phyloP scores from a whole-genome alignment of 2,888 invertebrate species.

The Pachliopta kotzebuea region DNA sequence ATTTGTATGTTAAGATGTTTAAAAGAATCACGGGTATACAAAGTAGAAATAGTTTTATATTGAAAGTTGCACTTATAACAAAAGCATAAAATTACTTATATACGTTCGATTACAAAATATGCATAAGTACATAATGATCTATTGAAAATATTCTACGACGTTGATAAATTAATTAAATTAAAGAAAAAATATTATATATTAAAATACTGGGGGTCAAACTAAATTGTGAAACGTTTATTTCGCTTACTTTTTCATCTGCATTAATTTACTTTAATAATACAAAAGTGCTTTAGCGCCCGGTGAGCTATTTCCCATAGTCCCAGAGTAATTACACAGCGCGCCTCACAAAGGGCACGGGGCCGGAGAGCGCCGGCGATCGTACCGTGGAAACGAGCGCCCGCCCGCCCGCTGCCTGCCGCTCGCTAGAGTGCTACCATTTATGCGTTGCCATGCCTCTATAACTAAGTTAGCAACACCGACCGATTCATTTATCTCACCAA shows the following conservation, averaged over 20 bases:
- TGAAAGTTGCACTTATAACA: no score
- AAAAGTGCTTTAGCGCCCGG: constrained; percentile 60
- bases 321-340: constrained; percentile 70
- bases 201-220: constrained; percentile 1
- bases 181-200: background rate
- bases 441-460: constrained; percentile 26
- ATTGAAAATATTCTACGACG: no score
- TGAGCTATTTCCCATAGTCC: constrained; percentile 74
- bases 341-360: constrained; percentile 59
- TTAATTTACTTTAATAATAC: constrained; percentile 65
- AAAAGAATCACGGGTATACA: no score
- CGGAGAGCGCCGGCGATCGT: constrained; percentile 43
- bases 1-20: no score
- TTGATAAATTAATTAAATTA: no score
- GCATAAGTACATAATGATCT: no score
- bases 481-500: constrained; percentile 16
- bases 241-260: constrained; percentile 45
- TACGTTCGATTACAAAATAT: no score
- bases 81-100: no score
- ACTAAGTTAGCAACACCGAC: constrained; percentile 24
- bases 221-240: constrained; percentile 29
- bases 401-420: background rate
- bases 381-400: constrained; percentile 26
- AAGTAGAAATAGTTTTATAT: no score
- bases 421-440: constrained; percentile 26